Conservation (phyloP, 2,888 invertebrate species). For the Allophyes oxyacanthae region DNA sequence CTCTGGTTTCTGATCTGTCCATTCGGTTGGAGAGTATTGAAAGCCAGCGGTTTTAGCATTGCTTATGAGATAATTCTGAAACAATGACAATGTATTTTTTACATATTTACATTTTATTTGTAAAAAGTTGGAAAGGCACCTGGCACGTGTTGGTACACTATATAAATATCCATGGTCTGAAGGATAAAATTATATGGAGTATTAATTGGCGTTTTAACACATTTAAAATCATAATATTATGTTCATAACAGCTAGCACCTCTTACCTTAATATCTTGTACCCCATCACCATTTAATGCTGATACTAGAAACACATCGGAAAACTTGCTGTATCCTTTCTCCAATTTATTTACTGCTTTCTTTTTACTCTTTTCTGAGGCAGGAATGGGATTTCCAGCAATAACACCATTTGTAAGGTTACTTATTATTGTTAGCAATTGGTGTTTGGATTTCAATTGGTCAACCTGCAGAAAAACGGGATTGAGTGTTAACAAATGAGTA, state of each 20-base stretch:
- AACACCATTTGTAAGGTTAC: conserved; percentile 91
- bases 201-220: too few relatives aligned
- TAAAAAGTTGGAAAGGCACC: too few relatives aligned
- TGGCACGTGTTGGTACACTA: too few relatives aligned
- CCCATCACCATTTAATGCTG: conserved; percentile 94
- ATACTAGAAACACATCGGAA: conserved; percentile 96
- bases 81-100: conserved; percentile 30
- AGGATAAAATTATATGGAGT: too few relatives aligned
- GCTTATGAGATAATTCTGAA: conserved; percentile 91
- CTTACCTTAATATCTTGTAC: conserved; percentile 91
- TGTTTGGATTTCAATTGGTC: conserved; percentile 92
- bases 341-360: conserved; percentile 57
- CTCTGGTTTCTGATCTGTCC: conserved; percentile 93
- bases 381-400: conserved; percentile 74
- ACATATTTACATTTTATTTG: too few relatives aligned
- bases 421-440: conserved; percentile 92
- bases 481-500: too few relatives aligned
- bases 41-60: conserved; percentile 91
- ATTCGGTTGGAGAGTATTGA: conserved; percentile 91
- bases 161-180: too few relatives aligned
- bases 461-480: conserved; percentile 88
- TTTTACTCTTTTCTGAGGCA: conserved; percentile 61
- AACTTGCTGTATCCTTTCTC: conserved; percentile 90
- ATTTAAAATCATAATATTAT: too few relatives aligned
- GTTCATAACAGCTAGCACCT: not conserved